phyloP scores from a whole-genome alignment of 2,797 vertebrate species.

The Bufotes viridis region DNA sequence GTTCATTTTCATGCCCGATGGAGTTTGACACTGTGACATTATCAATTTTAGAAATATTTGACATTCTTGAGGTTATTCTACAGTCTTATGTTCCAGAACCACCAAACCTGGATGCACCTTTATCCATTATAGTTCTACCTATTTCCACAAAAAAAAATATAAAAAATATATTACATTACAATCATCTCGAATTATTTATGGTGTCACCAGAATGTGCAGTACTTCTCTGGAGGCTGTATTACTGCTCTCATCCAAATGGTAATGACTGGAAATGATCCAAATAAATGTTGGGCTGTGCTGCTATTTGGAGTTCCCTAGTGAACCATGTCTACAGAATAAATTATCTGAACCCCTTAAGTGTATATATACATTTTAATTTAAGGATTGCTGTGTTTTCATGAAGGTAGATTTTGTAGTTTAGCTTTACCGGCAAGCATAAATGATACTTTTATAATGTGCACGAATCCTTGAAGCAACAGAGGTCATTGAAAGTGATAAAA shows the following conservation, averaged over 20 bases:
- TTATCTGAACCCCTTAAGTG: slow-evolving; percentile 28
- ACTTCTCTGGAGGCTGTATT: background rate
- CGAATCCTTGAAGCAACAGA: background rate
- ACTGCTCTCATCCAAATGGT: background rate
- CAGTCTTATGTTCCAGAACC: background rate
- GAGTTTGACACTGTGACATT: background rate
- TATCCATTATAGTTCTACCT: background rate
- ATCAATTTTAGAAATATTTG: background rate
- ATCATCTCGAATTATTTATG: background rate
- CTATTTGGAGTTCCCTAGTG: background rate
- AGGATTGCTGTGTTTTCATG: slow-evolving; percentile 47
- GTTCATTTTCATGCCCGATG: background rate
- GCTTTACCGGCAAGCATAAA: slow-evolving; percentile 9
- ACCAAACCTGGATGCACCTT: background rate
- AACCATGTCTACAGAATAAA: background rate
- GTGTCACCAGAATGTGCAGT: too few species aligned
- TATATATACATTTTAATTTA: slow-evolving; percentile 57
- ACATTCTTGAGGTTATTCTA: background rate
- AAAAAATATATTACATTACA: background rate
- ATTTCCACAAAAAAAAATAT: background rate
- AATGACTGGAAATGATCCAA: background rate
- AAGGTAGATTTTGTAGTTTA: slow-evolving; percentile 36
- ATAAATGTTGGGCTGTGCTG: background rate
- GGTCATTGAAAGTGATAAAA: slow-evolving; percentile 45
- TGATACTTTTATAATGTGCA: slow-evolving; percentile 34